Evolutionary conservation across 2,797 vertebrate genomes (phyloP).

Genomic region (Aselliscus stoliczkanus): DNA sequence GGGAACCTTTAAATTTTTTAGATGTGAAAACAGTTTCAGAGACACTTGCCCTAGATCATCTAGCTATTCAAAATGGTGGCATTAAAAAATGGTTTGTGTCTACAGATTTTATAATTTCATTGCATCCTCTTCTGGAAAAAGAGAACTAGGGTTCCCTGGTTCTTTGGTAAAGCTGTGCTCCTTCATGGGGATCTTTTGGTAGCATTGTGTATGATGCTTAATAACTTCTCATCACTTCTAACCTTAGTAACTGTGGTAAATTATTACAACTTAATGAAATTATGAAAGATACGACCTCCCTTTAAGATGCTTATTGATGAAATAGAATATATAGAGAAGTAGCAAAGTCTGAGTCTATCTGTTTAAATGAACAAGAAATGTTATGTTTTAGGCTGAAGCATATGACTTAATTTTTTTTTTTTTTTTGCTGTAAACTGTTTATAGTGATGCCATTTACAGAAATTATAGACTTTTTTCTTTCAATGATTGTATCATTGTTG

Average conservation of each 20-base stretch:
- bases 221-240: slow-evolving; percentile 28
- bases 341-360: background rate
- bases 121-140: background rate
- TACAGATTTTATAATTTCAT: background rate
- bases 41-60: background rate
- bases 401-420: background rate
- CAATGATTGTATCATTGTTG: background rate
- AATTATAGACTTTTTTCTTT: slow-evolving; percentile 50
- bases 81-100: background rate
- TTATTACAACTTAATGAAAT: slow-evolving; percentile 39
- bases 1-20: background rate
- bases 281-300: background rate
- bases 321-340: background rate
- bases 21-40: background rate
- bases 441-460: background rate
- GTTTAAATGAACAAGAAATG: slow-evolving; percentile 43
- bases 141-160: background rate
- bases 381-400: background rate
- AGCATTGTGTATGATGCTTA: background rate
- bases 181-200: background rate
- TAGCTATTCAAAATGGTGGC: background rate
- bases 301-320: slow-evolving; percentile 58
- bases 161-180: background rate
- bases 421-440: slow-evolving; percentile 24
- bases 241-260: slow-evolving; percentile 47